Evolutionary conservation across 2,888 invertebrate genomes (phyloP).

Genomic region (Hermaeophaga mercurialis): DNA sequence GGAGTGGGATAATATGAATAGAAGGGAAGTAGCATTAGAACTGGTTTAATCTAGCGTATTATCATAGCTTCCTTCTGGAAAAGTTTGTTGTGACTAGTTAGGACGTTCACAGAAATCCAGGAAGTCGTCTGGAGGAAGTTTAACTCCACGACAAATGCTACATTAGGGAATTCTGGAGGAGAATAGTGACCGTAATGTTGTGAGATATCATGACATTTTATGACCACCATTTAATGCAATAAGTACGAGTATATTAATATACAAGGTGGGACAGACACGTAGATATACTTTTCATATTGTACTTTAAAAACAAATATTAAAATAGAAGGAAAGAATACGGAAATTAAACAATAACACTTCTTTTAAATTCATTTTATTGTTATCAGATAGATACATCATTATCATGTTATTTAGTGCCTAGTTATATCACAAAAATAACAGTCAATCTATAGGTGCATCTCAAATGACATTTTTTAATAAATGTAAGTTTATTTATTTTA

Average conservation of each 20-base stretch:
- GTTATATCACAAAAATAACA: conserved; percentile 41
- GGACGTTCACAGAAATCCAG: conserved; percentile 14
- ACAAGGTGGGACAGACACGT: too few species aligned
- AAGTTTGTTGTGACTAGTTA: conserved; percentile 25
- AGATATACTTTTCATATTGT: too few species aligned
- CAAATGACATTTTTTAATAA: conserved; percentile 31
- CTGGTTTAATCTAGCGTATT: conserved; percentile 27
- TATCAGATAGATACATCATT: conserved; percentile 25
- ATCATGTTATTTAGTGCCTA: conserved; percentile 30
- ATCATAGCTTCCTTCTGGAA: conserved; percentile 26
- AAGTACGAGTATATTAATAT: too few species aligned
- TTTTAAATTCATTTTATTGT: conserved; percentile 19
- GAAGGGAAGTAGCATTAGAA: conserved; percentile 18
- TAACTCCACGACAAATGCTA: conserved; percentile 21
- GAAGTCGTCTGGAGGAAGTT: conserved; percentile 24
- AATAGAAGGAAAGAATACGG: too few species aligned
- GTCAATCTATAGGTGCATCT: conserved; percentile 39
- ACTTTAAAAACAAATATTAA: too few species aligned
- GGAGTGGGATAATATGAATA: conserved; percentile 11
- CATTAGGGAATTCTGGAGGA: conserved; percentile 22
- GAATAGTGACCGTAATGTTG: conserved; percentile 15
- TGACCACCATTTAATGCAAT: too few species aligned
- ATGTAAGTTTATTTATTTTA: conserved; percentile 29
- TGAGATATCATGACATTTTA: conserved; percentile 11
- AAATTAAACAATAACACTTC: not conserved